Conservation (phyloP, 2,797 vertebrate genomes). For the Sebastes nivosus region DNA sequence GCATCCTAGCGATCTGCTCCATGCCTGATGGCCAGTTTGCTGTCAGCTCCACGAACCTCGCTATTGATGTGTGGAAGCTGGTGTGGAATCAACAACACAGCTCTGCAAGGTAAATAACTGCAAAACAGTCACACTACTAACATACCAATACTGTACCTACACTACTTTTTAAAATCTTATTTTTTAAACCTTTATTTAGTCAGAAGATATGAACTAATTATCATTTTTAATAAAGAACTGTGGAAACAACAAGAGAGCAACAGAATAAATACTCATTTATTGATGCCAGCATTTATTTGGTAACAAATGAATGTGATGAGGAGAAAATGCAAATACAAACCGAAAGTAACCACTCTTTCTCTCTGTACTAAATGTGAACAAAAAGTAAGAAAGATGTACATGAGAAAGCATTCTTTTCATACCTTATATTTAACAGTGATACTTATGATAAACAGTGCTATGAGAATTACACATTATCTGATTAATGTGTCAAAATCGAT, state of each 20-base stretch:
- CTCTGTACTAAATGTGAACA: background rate
- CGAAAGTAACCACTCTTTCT: background rate
- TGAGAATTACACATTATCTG: too few species aligned
- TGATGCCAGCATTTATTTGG: background rate
- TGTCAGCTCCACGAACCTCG: constrained; percentile 51
- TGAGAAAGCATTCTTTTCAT: background rate
- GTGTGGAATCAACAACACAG: constrained; percentile 56
- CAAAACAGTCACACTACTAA: background rate
- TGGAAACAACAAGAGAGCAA: background rate
- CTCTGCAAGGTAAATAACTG: constrained; percentile 57
- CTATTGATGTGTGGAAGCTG: constrained; percentile 74
- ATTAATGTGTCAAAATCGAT: too few species aligned
- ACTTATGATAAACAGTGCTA: too few species aligned
- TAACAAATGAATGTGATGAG: background rate
- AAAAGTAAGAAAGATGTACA: too few species aligned
- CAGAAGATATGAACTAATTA: background rate
- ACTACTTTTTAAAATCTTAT: background rate
- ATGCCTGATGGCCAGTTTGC: constrained; percentile 75
- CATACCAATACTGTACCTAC: background rate
- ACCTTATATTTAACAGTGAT: background rate
- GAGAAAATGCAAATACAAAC: background rate
- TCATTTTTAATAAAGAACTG: background rate
- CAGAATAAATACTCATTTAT: background rate
- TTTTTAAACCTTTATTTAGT: background rate
- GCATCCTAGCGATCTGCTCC: constrained; percentile 62